Evolutionary conservation across 1,140 invertebrate genomes (phyloP).

Genomic region (Calephelis nemesis): DNA sequence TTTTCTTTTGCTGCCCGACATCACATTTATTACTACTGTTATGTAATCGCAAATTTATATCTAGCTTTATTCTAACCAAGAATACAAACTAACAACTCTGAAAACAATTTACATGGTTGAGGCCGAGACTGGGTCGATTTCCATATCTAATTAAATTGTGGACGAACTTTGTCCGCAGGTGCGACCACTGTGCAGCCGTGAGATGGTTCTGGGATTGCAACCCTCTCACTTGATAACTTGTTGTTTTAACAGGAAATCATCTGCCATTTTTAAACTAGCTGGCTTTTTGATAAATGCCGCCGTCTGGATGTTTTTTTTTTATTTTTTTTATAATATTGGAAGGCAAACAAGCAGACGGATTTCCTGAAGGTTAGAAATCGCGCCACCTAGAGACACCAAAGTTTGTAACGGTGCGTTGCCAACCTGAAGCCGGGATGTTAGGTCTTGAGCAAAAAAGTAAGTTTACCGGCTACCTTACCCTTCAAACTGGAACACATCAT

Average conservation of each 20-base stretch:
- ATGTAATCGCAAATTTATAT: slow-evolving; percentile 10
- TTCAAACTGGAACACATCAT: too few relatives aligned
- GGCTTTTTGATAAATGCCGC: too few relatives aligned
- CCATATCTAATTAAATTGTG: slow-evolving; percentile 29
- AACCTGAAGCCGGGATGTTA: too few relatives aligned
- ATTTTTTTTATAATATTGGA: too few relatives aligned
- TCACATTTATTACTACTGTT: not conserved
- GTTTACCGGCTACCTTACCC: too few relatives aligned
- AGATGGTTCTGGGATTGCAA: slow-evolving; percentile 11
- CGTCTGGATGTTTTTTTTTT: too few relatives aligned
- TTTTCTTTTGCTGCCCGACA: too few relatives aligned
- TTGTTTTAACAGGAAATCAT: not conserved
- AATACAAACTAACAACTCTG: slow-evolving; percentile 27
- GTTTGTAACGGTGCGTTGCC: too few relatives aligned
- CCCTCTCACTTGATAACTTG: slow-evolving; percentile 3
- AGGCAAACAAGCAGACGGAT: too few relatives aligned
- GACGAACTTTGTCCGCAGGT: slow-evolving; percentile 24
- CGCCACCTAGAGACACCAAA: too few relatives aligned
- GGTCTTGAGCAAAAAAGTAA: too few relatives aligned
- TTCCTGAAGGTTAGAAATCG: too few relatives aligned
- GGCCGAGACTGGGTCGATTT: slow-evolving; percentile 22
- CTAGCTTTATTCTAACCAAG: slow-evolving; percentile 5
- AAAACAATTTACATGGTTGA: slow-evolving; percentile 28
- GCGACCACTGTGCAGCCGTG: slow-evolving; percentile 17
- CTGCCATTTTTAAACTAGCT: not conserved